Conservation (phyloP, 2,888 invertebrate genomes). For the Cynaeus angustus region DNA sequence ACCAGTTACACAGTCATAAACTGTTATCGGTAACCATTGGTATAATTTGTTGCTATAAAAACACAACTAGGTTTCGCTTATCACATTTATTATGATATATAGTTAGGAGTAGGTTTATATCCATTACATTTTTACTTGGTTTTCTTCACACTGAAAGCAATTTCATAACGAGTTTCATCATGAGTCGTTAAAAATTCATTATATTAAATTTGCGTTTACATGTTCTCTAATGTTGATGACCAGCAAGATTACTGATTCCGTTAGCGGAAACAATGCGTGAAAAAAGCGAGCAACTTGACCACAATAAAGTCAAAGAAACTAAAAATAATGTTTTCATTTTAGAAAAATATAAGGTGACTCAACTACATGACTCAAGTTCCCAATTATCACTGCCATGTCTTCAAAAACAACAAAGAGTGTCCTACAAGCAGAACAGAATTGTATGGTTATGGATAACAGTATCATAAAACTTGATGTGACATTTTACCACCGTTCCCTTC, state of each 20-base stretch:
- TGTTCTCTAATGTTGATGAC: background rate
- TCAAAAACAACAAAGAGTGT: constrained; percentile 6
- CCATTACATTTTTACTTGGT: too few relatives aligned
- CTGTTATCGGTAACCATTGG: constrained; percentile 21
- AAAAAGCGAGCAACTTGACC: constrained; percentile 13
- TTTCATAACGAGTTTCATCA: too few relatives aligned
- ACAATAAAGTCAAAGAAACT: constrained; percentile 4
- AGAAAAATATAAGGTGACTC: constrained; percentile 14
- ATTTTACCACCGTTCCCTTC: background rate
- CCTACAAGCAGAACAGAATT: background rate
- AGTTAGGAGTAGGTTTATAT: too few relatives aligned
- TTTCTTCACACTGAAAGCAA: too few relatives aligned
- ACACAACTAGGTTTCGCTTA: background rate
- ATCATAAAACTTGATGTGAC: constrained; percentile 3
- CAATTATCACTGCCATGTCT: constrained; percentile 8
- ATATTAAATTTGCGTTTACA: too few relatives aligned
- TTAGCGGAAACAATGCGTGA: constrained; percentile 6
- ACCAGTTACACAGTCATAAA: constrained; percentile 24
- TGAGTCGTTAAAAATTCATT: too few relatives aligned
- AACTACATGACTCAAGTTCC: constrained; percentile 6
- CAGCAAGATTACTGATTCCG: constrained; percentile 6
- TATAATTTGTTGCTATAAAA: constrained; percentile 12
- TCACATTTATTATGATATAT: background rate
- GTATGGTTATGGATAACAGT: background rate
- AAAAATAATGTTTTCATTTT: constrained; percentile 6